Conservation (phyloP, 2,113 vertebrate genomes). For the Anser cygnoides region DNA sequence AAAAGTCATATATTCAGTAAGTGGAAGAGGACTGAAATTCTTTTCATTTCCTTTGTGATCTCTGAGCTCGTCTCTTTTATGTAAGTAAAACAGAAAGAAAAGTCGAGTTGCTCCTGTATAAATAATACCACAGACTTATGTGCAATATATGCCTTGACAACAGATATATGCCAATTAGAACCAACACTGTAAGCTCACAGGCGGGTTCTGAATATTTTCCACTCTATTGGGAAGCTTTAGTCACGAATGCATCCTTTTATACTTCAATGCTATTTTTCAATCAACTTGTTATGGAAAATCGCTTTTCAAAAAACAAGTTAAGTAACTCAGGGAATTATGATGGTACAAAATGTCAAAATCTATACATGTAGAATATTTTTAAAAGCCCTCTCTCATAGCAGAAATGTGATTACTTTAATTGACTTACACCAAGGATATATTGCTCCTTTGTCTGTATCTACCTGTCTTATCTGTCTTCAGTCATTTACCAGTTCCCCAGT, state of each 20-base stretch:
- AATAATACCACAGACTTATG: not conserved
- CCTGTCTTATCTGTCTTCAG: not conserved
- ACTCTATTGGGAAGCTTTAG: not conserved
- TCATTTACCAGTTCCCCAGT: not conserved
- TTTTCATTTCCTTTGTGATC: not conserved
- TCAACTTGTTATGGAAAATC: not conserved
- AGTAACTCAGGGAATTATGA: not conserved
- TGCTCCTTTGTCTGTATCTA: not conserved
- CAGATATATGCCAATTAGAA: not conserved
- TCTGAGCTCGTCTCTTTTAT: not conserved
- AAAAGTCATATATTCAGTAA: not conserved
- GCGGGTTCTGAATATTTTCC: not conserved
- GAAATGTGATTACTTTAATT: not conserved
- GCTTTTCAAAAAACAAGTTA: not conserved
- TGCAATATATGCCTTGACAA: too few species aligned
- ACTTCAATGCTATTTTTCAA: not conserved
- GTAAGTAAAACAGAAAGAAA: not conserved
- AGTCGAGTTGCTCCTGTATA: not conserved
- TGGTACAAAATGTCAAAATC: not conserved
- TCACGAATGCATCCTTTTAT: not conserved
- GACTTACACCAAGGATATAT: not conserved
- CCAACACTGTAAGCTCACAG: not conserved
- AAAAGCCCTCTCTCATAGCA: not conserved
- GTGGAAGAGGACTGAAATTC: not conserved
- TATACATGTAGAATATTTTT: rapidly evolving